These are phyloP conservation scores for Balanococcus diminutus DNA, from an alignment of 2,888 invertebrate genomes.

Conservation along the genomic window DNA sequence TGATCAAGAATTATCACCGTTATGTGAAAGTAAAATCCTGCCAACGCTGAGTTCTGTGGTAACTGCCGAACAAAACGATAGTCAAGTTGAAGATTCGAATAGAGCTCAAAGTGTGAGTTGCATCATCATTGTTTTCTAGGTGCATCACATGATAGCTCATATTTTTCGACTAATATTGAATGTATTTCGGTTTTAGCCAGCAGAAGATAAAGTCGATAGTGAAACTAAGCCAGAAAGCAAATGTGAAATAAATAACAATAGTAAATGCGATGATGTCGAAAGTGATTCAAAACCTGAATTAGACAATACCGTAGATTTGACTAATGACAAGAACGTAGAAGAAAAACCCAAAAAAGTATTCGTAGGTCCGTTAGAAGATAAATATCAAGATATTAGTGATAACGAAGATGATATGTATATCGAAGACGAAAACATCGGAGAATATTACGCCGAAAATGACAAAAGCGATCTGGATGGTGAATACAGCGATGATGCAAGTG, in stretches of 20 bases:
- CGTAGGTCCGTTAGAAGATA: background rate
- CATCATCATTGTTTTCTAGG: no score
- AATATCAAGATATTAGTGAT: background rate
- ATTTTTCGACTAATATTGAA: no score
- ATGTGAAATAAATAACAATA: slow-evolving; percentile 27
- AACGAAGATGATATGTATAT: slow-evolving; percentile 36
- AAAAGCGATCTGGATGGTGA: slow-evolving; percentile 40
- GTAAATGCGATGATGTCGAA: slow-evolving; percentile 39
- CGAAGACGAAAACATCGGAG: background rate
- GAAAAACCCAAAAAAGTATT: background rate
- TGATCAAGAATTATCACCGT: no score
- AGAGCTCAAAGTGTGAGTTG: no score
- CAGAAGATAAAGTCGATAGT: background rate
- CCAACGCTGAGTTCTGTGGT: background rate
- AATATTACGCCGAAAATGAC: slow-evolving; percentile 16
- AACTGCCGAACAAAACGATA: no score
- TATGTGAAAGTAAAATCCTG: no score
- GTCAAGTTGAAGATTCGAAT: background rate
- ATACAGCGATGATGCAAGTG: slow-evolving; percentile 61
- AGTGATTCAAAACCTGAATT: background rate
- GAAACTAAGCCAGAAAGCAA: background rate
- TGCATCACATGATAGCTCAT: no score
- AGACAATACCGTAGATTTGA: background rate
- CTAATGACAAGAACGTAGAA: slow-evolving; percentile 20
- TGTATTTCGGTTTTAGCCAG: no score